These are phyloP conservation scores for Telenomus remus DNA, from an alignment of 1,140 invertebrate genomes.

Conservation along the genomic window DNA sequence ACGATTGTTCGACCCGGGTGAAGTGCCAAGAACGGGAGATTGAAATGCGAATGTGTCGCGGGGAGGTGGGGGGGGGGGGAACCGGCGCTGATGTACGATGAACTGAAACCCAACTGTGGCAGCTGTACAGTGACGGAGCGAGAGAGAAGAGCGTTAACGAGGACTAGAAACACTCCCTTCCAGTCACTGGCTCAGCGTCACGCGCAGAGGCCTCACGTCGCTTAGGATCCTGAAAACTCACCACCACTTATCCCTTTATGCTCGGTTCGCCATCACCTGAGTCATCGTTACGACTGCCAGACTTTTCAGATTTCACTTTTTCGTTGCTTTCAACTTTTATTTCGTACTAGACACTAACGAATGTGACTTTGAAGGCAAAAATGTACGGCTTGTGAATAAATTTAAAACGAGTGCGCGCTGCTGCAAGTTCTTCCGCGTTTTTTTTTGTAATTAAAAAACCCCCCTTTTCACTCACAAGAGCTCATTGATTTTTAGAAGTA, in stretches of 20 bases:
- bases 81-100: conserved; percentile 26
- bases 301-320: conserved; percentile 54
- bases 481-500: too few relatives aligned
- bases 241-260: conserved; percentile 52
- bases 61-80: conserved; percentile 16
- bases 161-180: conserved; percentile 62
- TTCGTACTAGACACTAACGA: conserved; percentile 30
- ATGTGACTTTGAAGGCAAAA: conserved; percentile 18
- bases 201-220: conserved; percentile 64
- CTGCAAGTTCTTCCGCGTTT: too few relatives aligned
- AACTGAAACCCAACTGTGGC: conserved; percentile 33
- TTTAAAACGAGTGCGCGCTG: conserved; percentile 13
- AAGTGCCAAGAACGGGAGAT: conserved; percentile 61
- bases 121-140: conserved; percentile 16
- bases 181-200: conserved; percentile 66
- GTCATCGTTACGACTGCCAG: conserved; percentile 56
- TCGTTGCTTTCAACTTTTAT: conserved; percentile 38
- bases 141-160: conserved; percentile 64
- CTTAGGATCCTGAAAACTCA: conserved; percentile 62
- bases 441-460: background rate
- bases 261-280: conserved; percentile 51
- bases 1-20: conserved; percentile 67
- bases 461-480: too few relatives aligned
- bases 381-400: conserved; percentile 13
- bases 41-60: conserved; percentile 51